Conservation (phyloP, 1,140 invertebrate genomes). For the Eubasilissa regina region DNA sequence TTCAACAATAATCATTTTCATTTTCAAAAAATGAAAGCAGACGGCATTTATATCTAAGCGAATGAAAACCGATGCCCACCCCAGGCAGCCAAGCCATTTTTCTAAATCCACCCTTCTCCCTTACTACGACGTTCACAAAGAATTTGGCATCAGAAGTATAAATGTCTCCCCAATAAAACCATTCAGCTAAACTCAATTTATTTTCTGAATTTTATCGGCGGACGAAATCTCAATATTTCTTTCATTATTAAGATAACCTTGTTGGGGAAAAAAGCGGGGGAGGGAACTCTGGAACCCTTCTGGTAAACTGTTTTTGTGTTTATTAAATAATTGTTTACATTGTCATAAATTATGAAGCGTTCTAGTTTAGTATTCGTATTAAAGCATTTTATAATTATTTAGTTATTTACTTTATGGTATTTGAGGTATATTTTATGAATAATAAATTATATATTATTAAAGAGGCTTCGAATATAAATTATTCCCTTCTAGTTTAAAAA, state of each 20-base stretch:
- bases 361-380: not conserved
- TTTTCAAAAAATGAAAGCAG: constrained; percentile 38
- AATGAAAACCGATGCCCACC: constrained; percentile 31
- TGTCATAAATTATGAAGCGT: not conserved
- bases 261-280: constrained; percentile 6
- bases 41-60: constrained; percentile 22
- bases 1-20: too few species aligned
- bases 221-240: constrained; percentile 56
- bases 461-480: too few species aligned
- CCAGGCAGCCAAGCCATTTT: constrained; percentile 54
- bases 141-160: constrained; percentile 45
- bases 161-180: constrained; percentile 59
- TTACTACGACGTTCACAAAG: constrained; percentile 22
- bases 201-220: constrained; percentile 54
- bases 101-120: constrained; percentile 44
- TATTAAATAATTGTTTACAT: constrained; percentile 1
- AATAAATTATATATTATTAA: too few species aligned
- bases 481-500: too few species aligned
- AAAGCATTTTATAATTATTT: too few species aligned
- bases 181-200: constrained; percentile 57
- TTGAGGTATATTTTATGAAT: too few species aligned
- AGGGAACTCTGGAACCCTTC: not conserved
- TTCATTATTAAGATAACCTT: constrained; percentile 56
- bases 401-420: too few species aligned
- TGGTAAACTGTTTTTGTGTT: not conserved